Conservation (phyloP, 2,797 vertebrate species). For the Lepus townsendii region DNA sequence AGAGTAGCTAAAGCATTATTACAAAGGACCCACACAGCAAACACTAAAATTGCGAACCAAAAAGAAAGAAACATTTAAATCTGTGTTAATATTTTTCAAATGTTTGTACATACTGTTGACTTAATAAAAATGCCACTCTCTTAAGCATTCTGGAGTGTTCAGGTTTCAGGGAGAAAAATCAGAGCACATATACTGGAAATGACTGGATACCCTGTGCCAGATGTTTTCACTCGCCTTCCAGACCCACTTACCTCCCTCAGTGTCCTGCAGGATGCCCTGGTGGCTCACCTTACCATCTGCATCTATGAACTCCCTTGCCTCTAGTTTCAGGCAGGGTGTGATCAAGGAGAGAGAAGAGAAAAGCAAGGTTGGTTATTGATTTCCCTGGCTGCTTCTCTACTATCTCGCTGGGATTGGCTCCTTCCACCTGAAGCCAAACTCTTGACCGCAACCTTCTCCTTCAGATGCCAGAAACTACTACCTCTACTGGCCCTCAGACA, state of each 20-base stretch:
- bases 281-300: not conserved
- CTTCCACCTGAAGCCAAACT: not conserved
- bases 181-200: no score
- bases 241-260: not conserved
- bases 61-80: not conserved
- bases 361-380: not conserved
- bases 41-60: not conserved
- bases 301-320: not conserved
- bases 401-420: not conserved
- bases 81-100: not conserved
- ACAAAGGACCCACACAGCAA: not conserved
- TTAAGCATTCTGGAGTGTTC: not conserved
- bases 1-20: not conserved
- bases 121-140: not conserved
- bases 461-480: not conserved
- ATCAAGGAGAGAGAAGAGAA: not conserved
- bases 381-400: not conserved
- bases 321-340: not conserved
- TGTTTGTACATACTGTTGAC: not conserved
- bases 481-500: not conserved
- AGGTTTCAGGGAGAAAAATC: not conserved
- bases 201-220: accelerated
- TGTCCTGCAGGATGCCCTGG: not conserved
- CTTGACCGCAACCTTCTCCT: not conserved
- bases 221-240: not conserved